Base-by-base conservation (phyloP, 2,797 vertebrate genomes). In the Hippoglossus hippoglossus region DNA sequence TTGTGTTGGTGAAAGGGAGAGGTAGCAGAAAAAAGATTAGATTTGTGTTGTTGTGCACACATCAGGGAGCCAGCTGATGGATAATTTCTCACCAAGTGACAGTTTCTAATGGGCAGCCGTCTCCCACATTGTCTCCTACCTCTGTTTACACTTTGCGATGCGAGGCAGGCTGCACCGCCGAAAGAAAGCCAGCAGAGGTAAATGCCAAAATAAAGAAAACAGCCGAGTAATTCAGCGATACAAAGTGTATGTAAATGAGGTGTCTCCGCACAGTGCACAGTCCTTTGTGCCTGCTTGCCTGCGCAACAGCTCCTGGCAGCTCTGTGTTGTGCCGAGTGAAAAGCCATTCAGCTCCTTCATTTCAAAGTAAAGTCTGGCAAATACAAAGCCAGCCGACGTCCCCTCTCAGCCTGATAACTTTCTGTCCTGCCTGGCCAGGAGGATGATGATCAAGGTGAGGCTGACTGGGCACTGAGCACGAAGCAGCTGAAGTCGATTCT, bases 231-330 rank as follows among this genome's bases (percentile, higher is more conserved):
- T 78, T 82, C 66, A 67, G 71, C 51, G 69, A 53, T 57, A 81
- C 71, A 81, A 81, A 80, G 63, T 66, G 5, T 61, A 88, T 84
- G 71, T 60, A 87, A 84, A 87, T 81, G 10, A 86, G 67, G 31
- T 36, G 57, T 66, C 64, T 81, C 57, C 28, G 19, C 31, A 36
- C 28, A 11, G 28, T 46, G 21, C 73, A 39, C 75, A 19, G 71
- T 41, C 73, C 65, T 75, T 82, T 82, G 66, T 76, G 44, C 71
- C 63, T 41, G 54, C 67, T 79, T 87, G 68, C 57, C 51, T 73
- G 50, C 54, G 69, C 70, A 46, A 12, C 49, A 36, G 34, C 51
- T 79, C 36, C 63, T 72, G 64, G 69, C 68, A 56, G 68, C 34
- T 76, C 21, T 54, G 52, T 71, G 60, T 61, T 67, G 26, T 75